Percentiles rank a stretch among this genome's conserved stretches.
phyloP scores from a whole-genome alignment of 2,113 vertebrate genomes.

The Hemibagrus wyckioides region DNA sequence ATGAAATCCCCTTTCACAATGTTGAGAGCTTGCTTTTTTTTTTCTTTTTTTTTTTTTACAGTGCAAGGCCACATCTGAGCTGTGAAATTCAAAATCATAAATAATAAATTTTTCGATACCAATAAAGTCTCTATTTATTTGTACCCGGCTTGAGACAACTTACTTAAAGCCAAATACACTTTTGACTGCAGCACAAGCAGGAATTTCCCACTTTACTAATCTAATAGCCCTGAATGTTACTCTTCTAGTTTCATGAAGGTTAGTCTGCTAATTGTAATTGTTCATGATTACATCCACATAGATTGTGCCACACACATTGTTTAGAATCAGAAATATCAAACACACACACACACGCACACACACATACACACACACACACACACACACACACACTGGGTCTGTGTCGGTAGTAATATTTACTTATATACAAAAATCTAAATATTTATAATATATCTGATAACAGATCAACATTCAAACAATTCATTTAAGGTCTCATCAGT shows the following conservation, averaged over 20 bases:
- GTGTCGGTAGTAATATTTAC: background rate
- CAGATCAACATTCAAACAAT: background rate
- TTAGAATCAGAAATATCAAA: background rate
- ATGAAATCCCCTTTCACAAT: conserved; percentile 43
- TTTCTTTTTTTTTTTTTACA: conserved; percentile 36
- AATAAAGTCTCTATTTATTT: conserved; percentile 36
- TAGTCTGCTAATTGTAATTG: conserved; percentile 10
- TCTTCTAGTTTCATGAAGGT: background rate
- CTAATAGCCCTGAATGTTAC: background rate
- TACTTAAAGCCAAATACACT: background rate
- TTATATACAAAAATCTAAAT: background rate
- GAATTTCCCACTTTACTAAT: background rate
- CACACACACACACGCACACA: background rate
- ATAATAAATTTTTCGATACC: conserved; percentile 12
- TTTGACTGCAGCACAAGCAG: background rate
- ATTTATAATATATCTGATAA: background rate
- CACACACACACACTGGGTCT: background rate
- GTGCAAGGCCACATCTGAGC: conserved; percentile 22
- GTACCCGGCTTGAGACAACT: background rate
- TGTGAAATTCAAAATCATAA: conserved; percentile 41
- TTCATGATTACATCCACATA: background rate
- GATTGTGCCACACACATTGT: background rate
- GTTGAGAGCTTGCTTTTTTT: conserved; percentile 27
- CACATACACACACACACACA: background rate
- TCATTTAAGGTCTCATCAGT: background rate